These are phyloP conservation scores for Orthonychiurus folsomi DNA, from an alignment of 2,888 invertebrate species.

Conservation along the genomic window DNA sequence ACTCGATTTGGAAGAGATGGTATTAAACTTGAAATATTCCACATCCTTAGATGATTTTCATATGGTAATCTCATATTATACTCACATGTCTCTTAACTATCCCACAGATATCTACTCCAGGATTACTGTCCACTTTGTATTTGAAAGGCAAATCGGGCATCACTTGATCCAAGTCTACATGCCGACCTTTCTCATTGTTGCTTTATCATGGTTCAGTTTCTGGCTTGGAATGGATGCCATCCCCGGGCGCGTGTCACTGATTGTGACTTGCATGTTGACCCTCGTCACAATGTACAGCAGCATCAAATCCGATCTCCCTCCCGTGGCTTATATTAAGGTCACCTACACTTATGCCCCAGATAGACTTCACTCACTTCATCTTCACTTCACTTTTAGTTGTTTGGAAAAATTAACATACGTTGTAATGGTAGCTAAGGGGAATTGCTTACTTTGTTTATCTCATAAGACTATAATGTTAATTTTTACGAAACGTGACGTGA, in stretches of 20 bases:
- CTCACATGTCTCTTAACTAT: conserved; percentile 25
- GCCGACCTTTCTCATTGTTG: conserved; percentile 70
- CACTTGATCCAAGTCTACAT: conserved; percentile 77
- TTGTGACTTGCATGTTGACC: conserved; percentile 76
- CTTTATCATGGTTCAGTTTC: conserved; percentile 79
- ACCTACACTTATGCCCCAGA: not conserved
- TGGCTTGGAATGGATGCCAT: conserved; percentile 77
- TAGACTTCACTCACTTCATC: too few relatives aligned
- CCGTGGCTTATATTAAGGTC: conserved; percentile 77
- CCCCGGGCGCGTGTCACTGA: conserved; percentile 67
- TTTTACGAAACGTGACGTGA: too few relatives aligned
- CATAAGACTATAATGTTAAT: too few relatives aligned
- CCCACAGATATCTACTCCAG: conserved; percentile 64
- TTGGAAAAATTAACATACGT: too few relatives aligned
- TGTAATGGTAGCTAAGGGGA: too few relatives aligned
- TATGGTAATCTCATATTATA: not conserved
- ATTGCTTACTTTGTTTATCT: too few relatives aligned
- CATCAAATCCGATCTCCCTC: conserved; percentile 69
- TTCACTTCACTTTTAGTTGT: too few relatives aligned
- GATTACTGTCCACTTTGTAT: conserved; percentile 65
- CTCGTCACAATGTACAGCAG: conserved; percentile 80
- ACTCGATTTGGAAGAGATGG: conserved; percentile 24
- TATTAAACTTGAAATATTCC: not conserved
- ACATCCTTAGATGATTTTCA: not conserved
- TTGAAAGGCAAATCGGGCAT: conserved; percentile 74